Base-by-base conservation (phyloP, 2,888 invertebrate genomes). In the Tineola bisselliella region DNA sequence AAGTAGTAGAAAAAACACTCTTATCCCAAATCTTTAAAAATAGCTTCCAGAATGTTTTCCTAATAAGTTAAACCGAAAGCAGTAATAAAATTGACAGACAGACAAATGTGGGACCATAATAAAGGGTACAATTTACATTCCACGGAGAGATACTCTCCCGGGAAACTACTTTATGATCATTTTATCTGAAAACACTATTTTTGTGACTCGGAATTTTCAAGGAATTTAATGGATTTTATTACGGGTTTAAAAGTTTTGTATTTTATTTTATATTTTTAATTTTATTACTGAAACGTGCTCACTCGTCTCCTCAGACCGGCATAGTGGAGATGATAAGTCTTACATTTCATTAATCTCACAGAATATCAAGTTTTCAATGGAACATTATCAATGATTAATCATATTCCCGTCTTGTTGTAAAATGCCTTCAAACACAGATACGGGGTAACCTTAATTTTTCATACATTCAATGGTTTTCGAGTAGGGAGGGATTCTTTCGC, bases 51-150 rank as follows among this genome's bases (percentile, higher is more conserved):
- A 17, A 48, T 56, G 56, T 56, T 48, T 18, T 56, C 56, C 17
- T 56, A n/a, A 19, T 8, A n/a, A 56, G 19, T 56, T 17, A 56
- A 56, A 56, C 56, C 56, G 25, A 48, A 13, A 17, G 19, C 25
- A 56, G 25, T 56, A 56, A 56, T 56, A 56, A 56, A 56, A 56
- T 56, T 56, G 56, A 56, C 56, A 56, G 56, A 19, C 19, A 19
- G 56, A 56, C 56, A 56, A 56, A 56, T 56, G 48, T 48, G 56
- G 4, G 6, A 19, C 56, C 56, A 56, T 56, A 52, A 48, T 56
- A 25, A 19, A 56, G 30, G 25, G 25, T 10, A 30, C 19, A 19
- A 56, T 56, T 56, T 56, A 56, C 56, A 56, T 56, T 56, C 56
- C 56, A 4, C 12, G 1, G 13, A 15, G 56, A 56, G 56, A 54